Conservation (phyloP, 1,140 invertebrate genomes). For the Micrasema minimum region DNA sequence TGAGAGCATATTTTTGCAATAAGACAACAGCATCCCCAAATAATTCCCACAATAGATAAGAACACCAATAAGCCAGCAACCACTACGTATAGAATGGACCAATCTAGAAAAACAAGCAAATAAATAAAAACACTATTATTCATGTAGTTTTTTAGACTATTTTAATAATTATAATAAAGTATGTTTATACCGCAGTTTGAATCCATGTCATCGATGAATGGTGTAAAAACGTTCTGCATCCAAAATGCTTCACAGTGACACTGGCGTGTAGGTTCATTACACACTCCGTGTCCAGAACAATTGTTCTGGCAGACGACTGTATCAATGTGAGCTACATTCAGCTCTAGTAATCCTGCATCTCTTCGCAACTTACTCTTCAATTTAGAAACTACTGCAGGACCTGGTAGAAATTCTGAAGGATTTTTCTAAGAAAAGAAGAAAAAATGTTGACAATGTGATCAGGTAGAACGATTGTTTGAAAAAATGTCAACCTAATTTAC, state of each 20-base stretch:
- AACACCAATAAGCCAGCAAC: slow-evolving; percentile 76
- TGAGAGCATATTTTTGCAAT: slow-evolving; percentile 70
- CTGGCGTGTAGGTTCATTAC: slow-evolving; percentile 83
- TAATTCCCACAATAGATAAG: slow-evolving; percentile 71
- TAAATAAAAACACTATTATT: background rate
- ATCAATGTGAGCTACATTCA: slow-evolving; percentile 79
- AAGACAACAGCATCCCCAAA: slow-evolving; percentile 78
- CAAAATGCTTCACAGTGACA: slow-evolving; percentile 96
- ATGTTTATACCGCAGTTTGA: slow-evolving; percentile 66
- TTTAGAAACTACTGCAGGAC: slow-evolving; percentile 70
- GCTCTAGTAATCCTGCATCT: slow-evolving; percentile 78
- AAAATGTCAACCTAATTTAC: no score
- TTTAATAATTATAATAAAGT: no score
- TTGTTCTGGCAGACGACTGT: slow-evolving; percentile 91
- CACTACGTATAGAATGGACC: slow-evolving; percentile 89
- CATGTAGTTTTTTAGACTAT: background rate
- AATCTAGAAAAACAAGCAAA: slow-evolving; percentile 70
- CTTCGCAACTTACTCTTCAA: slow-evolving; percentile 76
- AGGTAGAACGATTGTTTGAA: no score
- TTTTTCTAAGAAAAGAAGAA: slow-evolving; percentile 58
- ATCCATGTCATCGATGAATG: slow-evolving; percentile 64
- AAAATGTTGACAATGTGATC: no score
- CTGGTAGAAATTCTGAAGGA: slow-evolving; percentile 63
- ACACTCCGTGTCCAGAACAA: slow-evolving; percentile 92
- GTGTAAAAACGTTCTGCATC: slow-evolving; percentile 80